phyloP scores from a whole-genome alignment of 2,888 invertebrate genomes.

The Acronicta alni region DNA sequence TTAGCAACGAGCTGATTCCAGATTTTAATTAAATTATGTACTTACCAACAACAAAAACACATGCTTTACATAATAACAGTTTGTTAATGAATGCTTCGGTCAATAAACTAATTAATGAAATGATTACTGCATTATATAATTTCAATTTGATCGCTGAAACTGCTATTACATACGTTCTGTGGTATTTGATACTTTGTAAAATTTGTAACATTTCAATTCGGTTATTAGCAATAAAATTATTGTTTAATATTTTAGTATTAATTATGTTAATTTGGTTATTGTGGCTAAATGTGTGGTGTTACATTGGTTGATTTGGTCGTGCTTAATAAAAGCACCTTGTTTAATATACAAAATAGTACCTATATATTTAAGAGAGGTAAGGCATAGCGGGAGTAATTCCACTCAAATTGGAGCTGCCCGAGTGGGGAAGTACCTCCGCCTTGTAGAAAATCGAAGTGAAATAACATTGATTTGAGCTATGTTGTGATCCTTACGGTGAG shows the following conservation, averaged over 20 bases:
- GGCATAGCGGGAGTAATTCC: no score
- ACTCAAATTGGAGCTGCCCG: no score
- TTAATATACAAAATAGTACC: no score
- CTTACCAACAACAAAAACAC: slow-evolving; percentile 10
- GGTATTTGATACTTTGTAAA: neutral
- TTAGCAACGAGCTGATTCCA: neutral
- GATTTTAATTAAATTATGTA: neutral
- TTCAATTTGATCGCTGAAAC: slow-evolving; percentile 8
- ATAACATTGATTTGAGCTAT: no score
- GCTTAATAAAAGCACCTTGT: no score
- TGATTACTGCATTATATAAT: slow-evolving; percentile 19
- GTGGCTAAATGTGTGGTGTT: neutral
- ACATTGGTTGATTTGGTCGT: neutral
- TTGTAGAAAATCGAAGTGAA: no score
- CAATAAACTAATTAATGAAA: slow-evolving; percentile 41
- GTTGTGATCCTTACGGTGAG: no score
- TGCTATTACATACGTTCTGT: neutral
- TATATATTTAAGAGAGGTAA: no score
- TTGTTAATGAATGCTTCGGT: slow-evolving; percentile 35
- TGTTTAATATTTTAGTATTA: slow-evolving; percentile 1
- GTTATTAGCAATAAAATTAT: slow-evolving; percentile 2
- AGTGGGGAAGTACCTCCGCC: no score
- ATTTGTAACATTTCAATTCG: neutral
- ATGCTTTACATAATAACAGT: slow-evolving; percentile 7
- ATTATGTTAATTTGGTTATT: neutral